Evolutionary conservation across 2,797 vertebrate genomes (phyloP).

Genomic region (Gobionotothen gibberifrons): DNA sequence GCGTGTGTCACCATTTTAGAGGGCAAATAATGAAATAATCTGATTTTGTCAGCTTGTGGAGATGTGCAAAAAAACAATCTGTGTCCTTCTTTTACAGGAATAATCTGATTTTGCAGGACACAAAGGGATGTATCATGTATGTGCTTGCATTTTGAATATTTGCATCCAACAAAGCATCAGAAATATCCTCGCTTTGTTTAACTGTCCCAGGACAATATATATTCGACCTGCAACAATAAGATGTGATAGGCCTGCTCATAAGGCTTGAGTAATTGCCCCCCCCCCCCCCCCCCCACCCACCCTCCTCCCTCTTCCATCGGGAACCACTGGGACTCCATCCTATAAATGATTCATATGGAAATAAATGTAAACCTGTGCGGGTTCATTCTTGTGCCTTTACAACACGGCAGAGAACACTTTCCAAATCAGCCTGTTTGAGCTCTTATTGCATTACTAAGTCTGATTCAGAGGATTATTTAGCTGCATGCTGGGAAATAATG

Average conservation of each 20-base stretch:
- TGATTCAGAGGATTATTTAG: conserved; percentile 40
- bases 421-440: conserved; percentile 49
- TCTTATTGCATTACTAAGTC: conserved; percentile 35
- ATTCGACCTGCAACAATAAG: conserved; percentile 10
- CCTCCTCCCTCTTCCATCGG: conserved; percentile 9
- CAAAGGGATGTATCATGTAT: background rate
- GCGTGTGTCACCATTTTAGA: conserved; percentile 13
- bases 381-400: conserved; percentile 53
- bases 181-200: background rate
- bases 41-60: conserved; percentile 1
- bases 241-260: conserved; percentile 41
- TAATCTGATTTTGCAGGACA: background rate
- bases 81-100: conserved; percentile 6
- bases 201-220: conserved; percentile 28
- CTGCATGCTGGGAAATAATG: conserved; percentile 46
- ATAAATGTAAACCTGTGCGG: conserved; percentile 72
- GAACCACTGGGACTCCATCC: conserved; percentile 69
- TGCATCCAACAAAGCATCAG: background rate
- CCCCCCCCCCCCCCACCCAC: background rate
- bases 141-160: background rate
- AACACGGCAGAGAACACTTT: conserved; percentile 46
- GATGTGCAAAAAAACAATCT: conserved; percentile 2
- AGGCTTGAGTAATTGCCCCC: conserved; percentile 26
- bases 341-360: conserved; percentile 89
- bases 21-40: conserved; percentile 6